Conservation (phyloP, 1,140 invertebrate genomes). For the Pseudobourletiella spinata region DNA sequence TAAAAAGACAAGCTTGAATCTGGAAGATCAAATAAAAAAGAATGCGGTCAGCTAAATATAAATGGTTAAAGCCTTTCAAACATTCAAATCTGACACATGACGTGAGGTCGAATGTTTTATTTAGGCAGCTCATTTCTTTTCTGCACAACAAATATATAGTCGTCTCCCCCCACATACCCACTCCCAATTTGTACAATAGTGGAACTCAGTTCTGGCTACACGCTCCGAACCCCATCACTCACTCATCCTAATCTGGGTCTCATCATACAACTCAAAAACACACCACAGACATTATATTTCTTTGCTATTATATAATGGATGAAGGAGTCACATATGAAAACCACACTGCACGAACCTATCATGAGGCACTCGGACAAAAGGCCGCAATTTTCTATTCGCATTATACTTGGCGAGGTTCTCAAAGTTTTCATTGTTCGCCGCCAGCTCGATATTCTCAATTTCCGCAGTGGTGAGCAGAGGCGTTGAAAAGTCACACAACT, state of each 20-base stretch:
- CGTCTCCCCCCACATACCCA: too few relatives aligned
- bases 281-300: too few relatives aligned
- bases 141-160: neutral
- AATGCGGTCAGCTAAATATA: neutral
- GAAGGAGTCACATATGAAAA: too few relatives aligned
- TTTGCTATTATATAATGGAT: too few relatives aligned
- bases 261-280: too few relatives aligned
- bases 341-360: conserved; percentile 27
- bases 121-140: too few relatives aligned
- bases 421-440: conserved; percentile 31
- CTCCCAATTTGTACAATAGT: too few relatives aligned
- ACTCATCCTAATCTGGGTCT: too few relatives aligned
- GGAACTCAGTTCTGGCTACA: too few relatives aligned
- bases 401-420: conserved; percentile 34
- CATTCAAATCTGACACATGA: too few relatives aligned
- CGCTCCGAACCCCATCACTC: too few relatives aligned
- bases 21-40: conserved; percentile 41
- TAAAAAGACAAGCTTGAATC: conserved; percentile 74
- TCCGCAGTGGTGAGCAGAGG: conserved; percentile 21
- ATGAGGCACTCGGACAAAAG: conserved; percentile 32
- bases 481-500: conserved; percentile 25
- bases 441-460: conserved; percentile 22
- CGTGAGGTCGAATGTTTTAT: too few relatives aligned
- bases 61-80: neutral
- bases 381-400: conserved; percentile 28